These are phyloP conservation scores for Pherbina coryleti DNA, from an alignment of 2,888 invertebrate genomes.

Conservation along the genomic window DNA sequence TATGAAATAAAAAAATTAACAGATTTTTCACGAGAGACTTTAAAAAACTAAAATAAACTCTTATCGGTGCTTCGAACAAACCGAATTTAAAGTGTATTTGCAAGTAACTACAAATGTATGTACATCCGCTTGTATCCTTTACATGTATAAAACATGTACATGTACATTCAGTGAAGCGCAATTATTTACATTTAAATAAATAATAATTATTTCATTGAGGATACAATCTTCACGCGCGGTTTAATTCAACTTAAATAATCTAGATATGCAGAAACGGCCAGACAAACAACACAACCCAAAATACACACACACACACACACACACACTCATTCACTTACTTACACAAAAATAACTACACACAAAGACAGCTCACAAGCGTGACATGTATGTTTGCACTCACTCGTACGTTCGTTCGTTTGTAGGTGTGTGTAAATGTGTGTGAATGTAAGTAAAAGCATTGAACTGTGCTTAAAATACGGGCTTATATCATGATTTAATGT, in stretches of 20 bases:
- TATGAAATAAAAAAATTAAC: too few species aligned
- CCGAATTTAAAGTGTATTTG: not conserved
- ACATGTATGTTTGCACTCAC: not conserved
- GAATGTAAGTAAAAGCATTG: constrained; percentile 4
- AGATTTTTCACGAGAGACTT: too few species aligned
- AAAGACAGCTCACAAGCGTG: not conserved
- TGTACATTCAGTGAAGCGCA: not conserved
- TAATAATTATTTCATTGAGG: constrained; percentile 15
- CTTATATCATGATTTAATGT: not conserved
- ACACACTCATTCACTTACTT: too few species aligned
- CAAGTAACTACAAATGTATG: not conserved
- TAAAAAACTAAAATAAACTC: too few species aligned
- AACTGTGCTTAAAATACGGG: constrained; percentile 7
- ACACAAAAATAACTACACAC: too few species aligned
- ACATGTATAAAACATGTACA: not conserved
- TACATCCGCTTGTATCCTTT: not conserved
- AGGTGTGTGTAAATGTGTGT: not conserved
- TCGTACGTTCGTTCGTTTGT: not conserved
- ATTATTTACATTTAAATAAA: not conserved
- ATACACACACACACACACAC: not conserved
- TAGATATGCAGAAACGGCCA: not conserved
- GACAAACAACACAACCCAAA: not conserved
- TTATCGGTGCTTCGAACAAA: not conserved
- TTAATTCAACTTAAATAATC: constrained; percentile 19
- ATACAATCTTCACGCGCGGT: constrained; percentile 16